Evolutionary conservation across 2,888 invertebrate species (phyloP), one percentile per base, ranked within the genome.

Genomic region (Plemyria rubiginata): DNA sequence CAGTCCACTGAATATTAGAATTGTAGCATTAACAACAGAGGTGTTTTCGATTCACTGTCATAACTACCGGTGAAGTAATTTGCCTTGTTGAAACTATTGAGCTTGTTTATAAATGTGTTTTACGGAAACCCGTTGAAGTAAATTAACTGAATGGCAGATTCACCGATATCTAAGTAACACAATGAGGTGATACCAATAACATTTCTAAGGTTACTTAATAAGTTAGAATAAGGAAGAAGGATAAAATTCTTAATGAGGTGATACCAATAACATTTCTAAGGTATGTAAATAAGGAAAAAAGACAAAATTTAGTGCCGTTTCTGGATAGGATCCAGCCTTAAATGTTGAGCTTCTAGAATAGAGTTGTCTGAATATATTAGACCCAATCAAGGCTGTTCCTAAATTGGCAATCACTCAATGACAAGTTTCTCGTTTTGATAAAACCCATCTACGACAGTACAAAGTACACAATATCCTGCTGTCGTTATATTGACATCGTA

Each of bases 331-430:
- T 28, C 40, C 48, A 40, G 55, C 22, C 28, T 40, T 15, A 15
- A 38, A 53, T 45, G 15, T 41, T 9, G n/a, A 16, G 40, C 38
- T 28, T 8, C 6, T 22, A 38, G 22, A 1, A 38, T 43, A 11
- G 11, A 8, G n/a, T 43, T 8, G n/a, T 45, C 36, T 7, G 41
- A 55, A 56, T 46, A 46, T 49, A 52, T 56, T 52, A 50, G 56
- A 49, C 43, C 40, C 2, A 13, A 12, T 49, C 52, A 60, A 64
- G 64, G 64, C 45, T 29, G 38, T 28, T 52, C 46, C 64, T 15
- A 60, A 57, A 13, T 57, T 57, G 64, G 56, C 56, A 60, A 15
- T 22, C 13, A 36, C n/a, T 38, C 54, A 58, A 58, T 57, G 57
- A 16, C 62, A 54, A 46, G 45, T 40, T 43, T n/a, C 28, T 29